Conservation (phyloP, 2,797 vertebrate species). For the Xenops minutus region DNA sequence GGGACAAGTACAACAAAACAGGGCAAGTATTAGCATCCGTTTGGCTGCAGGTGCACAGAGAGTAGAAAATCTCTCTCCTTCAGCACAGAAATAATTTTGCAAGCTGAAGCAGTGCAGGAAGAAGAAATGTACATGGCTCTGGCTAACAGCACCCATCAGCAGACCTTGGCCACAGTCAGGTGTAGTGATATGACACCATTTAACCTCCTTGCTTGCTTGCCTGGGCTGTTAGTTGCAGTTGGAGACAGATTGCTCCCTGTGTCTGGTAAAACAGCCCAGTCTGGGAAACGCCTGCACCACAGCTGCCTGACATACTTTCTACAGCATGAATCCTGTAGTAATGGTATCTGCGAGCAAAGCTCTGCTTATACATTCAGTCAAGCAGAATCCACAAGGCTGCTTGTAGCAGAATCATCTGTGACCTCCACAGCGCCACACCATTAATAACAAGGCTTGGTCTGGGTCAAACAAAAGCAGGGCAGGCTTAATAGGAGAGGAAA, state of each 20-base stretch:
- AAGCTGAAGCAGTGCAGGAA: background rate
- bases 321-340: background rate
- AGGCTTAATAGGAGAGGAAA: constrained; percentile 59
- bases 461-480: constrained; percentile 53
- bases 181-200: background rate
- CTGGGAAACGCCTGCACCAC: background rate
- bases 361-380: background rate
- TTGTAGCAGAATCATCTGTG: constrained; percentile 30
- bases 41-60: background rate
- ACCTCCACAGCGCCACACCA: background rate
- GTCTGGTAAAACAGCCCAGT: background rate
- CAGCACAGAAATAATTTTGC: background rate
- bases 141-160: background rate
- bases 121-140: background rate
- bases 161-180: background rate
- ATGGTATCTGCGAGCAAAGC: constrained; percentile 9
- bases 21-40: background rate
- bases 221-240: background rate
- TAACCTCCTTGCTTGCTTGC: background rate
- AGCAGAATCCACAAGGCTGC: constrained; percentile 3
- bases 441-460: constrained; percentile 38
- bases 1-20: background rate
- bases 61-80: background rate
- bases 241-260: background rate
- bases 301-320: constrained; percentile 43